A percentile compares a stretch with the other conserved stretches of the same genome.
These are phyloP conservation scores for Strix occidentalis DNA, from an alignment of 2,797 vertebrate species.

Conservation along the genomic window DNA sequence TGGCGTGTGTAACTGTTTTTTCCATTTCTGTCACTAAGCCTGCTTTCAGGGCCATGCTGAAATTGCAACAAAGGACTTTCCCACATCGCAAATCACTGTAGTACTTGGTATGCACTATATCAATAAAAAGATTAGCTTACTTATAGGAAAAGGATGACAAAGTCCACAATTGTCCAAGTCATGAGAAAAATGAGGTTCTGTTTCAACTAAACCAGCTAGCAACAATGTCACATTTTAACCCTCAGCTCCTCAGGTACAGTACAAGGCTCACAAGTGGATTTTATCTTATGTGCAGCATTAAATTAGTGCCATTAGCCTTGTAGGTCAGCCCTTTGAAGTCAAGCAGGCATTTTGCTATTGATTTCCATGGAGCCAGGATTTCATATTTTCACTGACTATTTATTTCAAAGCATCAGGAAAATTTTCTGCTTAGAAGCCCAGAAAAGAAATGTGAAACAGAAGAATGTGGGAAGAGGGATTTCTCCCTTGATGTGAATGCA, in stretches of 20 bases:
- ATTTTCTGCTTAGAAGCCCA: not conserved
- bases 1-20: slow-evolving; percentile 31
- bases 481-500: not conserved
- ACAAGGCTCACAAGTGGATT: slow-evolving; percentile 1
- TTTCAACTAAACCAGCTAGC: slow-evolving; percentile 28
- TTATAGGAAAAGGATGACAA: slow-evolving; percentile 62
- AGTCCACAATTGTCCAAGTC: slow-evolving; percentile 23
- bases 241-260: slow-evolving; percentile 1
- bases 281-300: slow-evolving; percentile 22
- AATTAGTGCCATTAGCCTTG: slow-evolving; percentile 45
- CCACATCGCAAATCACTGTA: slow-evolving; percentile 64
- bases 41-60: slow-evolving; percentile 43
- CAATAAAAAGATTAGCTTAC: slow-evolving; percentile 60
- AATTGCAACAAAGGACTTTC: slow-evolving; percentile 58
- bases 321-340: slow-evolving; percentile 47
- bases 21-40: slow-evolving; percentile 61
- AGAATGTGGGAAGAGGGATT: not conserved
- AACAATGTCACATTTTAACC: slow-evolving; percentile 12
- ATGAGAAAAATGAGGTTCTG: slow-evolving; percentile 56
- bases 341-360: slow-evolving; percentile 36
- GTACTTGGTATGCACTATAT: slow-evolving; percentile 54
- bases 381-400: slow-evolving; percentile 14
- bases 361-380: slow-evolving; percentile 28
- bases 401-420: slow-evolving; percentile 25
- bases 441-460: slow-evolving; percentile 12